Base-by-base conservation (phyloP, 2,888 invertebrate genomes). In the Xestoiulus laeticollis region DNA sequence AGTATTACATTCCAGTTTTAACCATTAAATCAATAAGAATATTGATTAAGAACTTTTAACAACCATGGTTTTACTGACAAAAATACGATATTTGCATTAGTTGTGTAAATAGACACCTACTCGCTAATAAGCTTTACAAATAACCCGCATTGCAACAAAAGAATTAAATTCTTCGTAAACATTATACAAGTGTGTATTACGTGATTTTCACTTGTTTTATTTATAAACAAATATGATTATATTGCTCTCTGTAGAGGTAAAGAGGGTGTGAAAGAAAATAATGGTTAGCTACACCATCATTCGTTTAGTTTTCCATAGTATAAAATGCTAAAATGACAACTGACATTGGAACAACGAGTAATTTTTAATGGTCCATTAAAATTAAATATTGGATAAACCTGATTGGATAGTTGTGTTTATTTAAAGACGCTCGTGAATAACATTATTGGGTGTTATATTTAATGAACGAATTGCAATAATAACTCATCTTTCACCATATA, bases 41-140 rank as follows among this genome's bases (percentile, higher is more conserved):
- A 30, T 78, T 10, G 30, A 78, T 30, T 78, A 30, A 26, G 22
- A 78, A 78, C 14, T 78, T 78, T 78, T 30, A 78, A 12, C 26
- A 30, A 30, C 78, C 6, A 26, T 78, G 30, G 78, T 30, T 30
- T 30, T 30, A 30, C 26, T 30, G 78, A 30, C 1, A 68, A 68
- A 30, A 30, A 78, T 22, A 6, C 78, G 30, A 30, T 78, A 78
- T 78, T 78, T 78, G 14, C 22, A 22, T 78, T 78, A 78, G 78
- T 78, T 10, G 78, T 78, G 78, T 78, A 78, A 78, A 30, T 30
- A 30, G 78, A 26, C 78, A 78, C 78, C 30, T 78, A 78, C 78
- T 78, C 78, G 78, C 78, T 26, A 78, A 78, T 30, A 30, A 78
- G 26, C 78, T 26, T n/a, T 10, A 12, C 14, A 10, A 30, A 78